phyloP scores from a whole-genome alignment of 2,888 invertebrate species.

The Phengaris arion region DNA sequence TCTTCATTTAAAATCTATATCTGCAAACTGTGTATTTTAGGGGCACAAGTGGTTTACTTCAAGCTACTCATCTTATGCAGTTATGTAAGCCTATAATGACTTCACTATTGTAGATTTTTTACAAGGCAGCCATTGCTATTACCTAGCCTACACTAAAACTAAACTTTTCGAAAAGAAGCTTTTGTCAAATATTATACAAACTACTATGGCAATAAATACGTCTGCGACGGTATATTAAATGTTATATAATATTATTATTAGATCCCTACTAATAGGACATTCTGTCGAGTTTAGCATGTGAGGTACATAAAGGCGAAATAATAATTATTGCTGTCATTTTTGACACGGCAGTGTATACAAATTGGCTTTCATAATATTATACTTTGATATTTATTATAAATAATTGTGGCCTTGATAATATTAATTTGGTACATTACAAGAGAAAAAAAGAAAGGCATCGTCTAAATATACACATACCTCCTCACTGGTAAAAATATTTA shows the following conservation, averaged over 20 bases:
- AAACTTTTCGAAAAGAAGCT: background rate
- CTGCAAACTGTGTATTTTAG: background rate
- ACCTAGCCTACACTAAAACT: no score
- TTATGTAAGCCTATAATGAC: no score
- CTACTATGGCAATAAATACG: background rate
- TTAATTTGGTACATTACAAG: background rate
- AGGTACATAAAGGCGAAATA: no score
- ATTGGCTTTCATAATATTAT: background rate
- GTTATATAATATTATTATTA: background rate
- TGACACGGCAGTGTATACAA: background rate
- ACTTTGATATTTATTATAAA: background rate
- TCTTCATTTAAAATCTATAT: background rate
- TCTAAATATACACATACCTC: background rate
- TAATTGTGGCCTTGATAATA: background rate
- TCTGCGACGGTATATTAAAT: background rate
- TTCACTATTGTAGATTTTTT: no score
- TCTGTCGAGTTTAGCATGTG: background rate
- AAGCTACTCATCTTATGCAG: background rate
- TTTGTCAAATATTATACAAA: background rate
- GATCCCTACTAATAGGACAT: constrained; percentile 4
- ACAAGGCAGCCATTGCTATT: no score
- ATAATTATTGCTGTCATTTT: background rate
- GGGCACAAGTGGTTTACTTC: background rate
- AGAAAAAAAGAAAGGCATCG: background rate
- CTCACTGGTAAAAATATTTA: no score